Base-by-base conservation (phyloP, 2,888 invertebrate genomes). In the Chloromyia formosa region DNA sequence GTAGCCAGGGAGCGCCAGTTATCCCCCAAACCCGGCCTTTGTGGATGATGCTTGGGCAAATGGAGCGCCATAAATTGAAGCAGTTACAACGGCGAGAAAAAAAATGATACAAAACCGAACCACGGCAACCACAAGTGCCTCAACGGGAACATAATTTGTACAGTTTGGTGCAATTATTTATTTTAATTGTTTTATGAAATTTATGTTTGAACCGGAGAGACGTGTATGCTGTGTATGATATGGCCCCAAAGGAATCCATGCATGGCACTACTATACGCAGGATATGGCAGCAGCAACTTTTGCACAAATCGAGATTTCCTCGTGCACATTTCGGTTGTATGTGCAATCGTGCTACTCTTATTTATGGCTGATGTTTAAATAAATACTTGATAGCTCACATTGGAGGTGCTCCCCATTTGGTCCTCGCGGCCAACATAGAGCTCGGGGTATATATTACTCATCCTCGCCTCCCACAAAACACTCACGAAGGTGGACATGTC, bases 131-230 rank as follows among this genome's bases (percentile, higher is more conserved):
- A n/a, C 71, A 56, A 40, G 56, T 56, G 42, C 58, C 56, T 56
- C 58, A 56, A 49, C 71, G 74, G 75, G 76, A 78, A 79, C 79
- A 79, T 77, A 78, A 75, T 79, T 79, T 77, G 78, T 78, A 74
- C 77, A 78, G 77, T 78, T 77, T 73, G 76, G 75, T 76, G 79
- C 79, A 79, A 79, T 79, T 79, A 79, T 78, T 79, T 79, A 79
- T 79, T 79, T 79, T 79, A 79, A 79, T 79, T 79, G 79, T 79
- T 79, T 77, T 78, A 77, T 74, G 74, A 78, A 79, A 79, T 79
- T 79, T 79, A 79, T 79, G 78, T 77, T 77, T 78, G 78, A 60
- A 45, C 61, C 49, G 22, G 49, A 61, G 27, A 35, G 27, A 27
- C 73, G 61, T 61, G 61, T 45, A 73, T 35, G 27, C 7, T 35